Base-by-base conservation (phyloP, 1,140 invertebrate species). In the Choristoneura fumiferana region DNA sequence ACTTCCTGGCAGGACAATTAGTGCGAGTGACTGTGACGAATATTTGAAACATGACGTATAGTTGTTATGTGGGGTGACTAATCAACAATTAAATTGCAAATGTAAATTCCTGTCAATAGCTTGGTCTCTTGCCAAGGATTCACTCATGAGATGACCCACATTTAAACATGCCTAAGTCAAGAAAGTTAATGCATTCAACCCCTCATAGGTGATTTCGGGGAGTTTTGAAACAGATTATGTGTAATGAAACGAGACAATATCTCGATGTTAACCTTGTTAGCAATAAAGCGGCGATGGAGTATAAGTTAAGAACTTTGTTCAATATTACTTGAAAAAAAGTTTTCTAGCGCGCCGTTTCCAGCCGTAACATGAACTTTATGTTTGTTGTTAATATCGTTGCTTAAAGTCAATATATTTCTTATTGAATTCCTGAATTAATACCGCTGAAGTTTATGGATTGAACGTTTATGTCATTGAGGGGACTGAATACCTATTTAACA, bases 1-100 rank as follows among this genome's bases (percentile, higher is more conserved):
- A 76, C 77, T 82, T 86, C 83, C 83, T 84, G 80, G 73, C 70
- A 73, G 60, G 67, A 82, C 81, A 81, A 86, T 81, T 79, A 83
- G 75, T 73, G 66, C 62, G 63, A 63, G 75, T 69, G 69, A 69
- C 65, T 59, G 60, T 12, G 18, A 33, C 43, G 43, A 49, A 49
- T 49, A 49, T 49, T 49, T 49, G 43, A 12, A 29, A 17, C 22
- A 49, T 22, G 43, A 49, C 43, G 43, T 29, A 29, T 6, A 29
- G 43, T 49, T 49, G 43, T 18, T 49, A 49, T 49, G 43, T 40
- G 39, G 34, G 34, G 54, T 65, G 61, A 62, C 57, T 70, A 67
- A 70, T 66, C 49, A 67, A 40, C 60, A 62, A 70, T 66, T 54
- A 67, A 35, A 52, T 67, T 39, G 57, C 57, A 35, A 58, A 43